These are phyloP conservation scores for Isotomurus palustris DNA, from an alignment of 2,888 invertebrate genomes.

Conservation along the genomic window DNA sequence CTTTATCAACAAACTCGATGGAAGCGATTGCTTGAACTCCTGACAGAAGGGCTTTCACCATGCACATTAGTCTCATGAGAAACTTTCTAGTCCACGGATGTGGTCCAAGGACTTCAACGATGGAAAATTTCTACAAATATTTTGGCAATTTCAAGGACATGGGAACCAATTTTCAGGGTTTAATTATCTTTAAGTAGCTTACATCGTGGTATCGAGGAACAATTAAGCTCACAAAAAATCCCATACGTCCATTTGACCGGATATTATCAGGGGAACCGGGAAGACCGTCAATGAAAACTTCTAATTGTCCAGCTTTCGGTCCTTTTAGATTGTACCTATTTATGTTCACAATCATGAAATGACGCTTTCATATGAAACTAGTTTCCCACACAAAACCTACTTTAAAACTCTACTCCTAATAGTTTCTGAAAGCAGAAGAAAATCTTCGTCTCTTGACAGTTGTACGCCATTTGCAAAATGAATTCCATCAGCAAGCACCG, in stretches of 20 bases:
- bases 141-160: no score
- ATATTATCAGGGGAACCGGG: slow-evolving; percentile 71
- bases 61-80: slow-evolving; percentile 25
- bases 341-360: no score
- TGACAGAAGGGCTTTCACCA: slow-evolving; percentile 51
- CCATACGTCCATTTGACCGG: slow-evolving; percentile 58
- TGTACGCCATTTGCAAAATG: slow-evolving; percentile 88
- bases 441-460: slow-evolving; percentile 74
- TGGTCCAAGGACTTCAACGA: slow-evolving; percentile 28
- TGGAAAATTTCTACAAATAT: slow-evolving; percentile 13
- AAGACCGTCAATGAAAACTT: slow-evolving; percentile 74
- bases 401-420: slow-evolving; percentile 45
- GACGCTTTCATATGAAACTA: not conserved
- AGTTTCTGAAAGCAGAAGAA: slow-evolving; percentile 74
- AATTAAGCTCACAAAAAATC: slow-evolving; percentile 63
- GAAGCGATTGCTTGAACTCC: slow-evolving; percentile 62
- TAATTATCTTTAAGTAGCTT: slow-evolving; percentile 1
- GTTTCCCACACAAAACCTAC: slow-evolving; percentile 14
- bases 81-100: slow-evolving; percentile 30
- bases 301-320: slow-evolving; percentile 67
- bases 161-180: not conserved
- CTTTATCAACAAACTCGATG: slow-evolving; percentile 60
- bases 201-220: slow-evolving; percentile 50
- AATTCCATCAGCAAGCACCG: slow-evolving; percentile 69
- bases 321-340: slow-evolving; percentile 71